These are phyloP conservation scores for Dendrolimus kikuchii DNA, from an alignment of 1,140 invertebrate genomes.

Conservation along the genomic window DNA sequence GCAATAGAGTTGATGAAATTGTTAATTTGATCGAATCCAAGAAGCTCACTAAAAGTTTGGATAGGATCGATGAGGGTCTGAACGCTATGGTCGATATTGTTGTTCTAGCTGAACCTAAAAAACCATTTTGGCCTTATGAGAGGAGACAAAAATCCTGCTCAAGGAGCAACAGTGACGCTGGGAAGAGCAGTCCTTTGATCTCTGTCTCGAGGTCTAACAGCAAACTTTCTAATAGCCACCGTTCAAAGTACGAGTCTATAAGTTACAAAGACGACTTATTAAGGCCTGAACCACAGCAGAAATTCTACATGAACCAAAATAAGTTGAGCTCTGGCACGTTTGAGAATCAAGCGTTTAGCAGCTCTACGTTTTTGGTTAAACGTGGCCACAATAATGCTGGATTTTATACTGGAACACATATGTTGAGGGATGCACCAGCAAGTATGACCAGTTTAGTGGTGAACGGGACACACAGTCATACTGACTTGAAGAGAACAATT, in stretches of 20 bases:
- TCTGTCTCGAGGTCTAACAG: slow-evolving; percentile 46
- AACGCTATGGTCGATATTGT: slow-evolving; percentile 83
- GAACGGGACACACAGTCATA: slow-evolving; percentile 52
- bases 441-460: slow-evolving; percentile 59
- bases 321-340: slow-evolving; percentile 51
- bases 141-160: slow-evolving; percentile 61
- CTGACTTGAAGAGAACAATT: slow-evolving; percentile 56
- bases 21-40: slow-evolving; percentile 71
- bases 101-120: slow-evolving; percentile 70
- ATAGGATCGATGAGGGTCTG: slow-evolving; percentile 82
- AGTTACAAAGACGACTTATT: slow-evolving; percentile 36
- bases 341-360: slow-evolving; percentile 49
- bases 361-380: slow-evolving; percentile 73
- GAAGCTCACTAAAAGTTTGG: slow-evolving; percentile 81
- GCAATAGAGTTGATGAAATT: slow-evolving; percentile 65
- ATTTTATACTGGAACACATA: slow-evolving; percentile 74
- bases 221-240: slow-evolving; percentile 30
- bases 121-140: slow-evolving; percentile 64
- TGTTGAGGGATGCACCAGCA: slow-evolving; percentile 53
- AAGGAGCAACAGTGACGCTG: slow-evolving; percentile 62
- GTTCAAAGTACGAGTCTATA: slow-evolving; percentile 37
- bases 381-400: slow-evolving; percentile 75
- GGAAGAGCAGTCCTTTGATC: slow-evolving; percentile 50
- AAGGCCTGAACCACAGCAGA: slow-evolving; percentile 50
- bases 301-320: slow-evolving; percentile 44